phyloP scores from a whole-genome alignment of 2,113 vertebrate genomes.

The Sialia sialis region DNA sequence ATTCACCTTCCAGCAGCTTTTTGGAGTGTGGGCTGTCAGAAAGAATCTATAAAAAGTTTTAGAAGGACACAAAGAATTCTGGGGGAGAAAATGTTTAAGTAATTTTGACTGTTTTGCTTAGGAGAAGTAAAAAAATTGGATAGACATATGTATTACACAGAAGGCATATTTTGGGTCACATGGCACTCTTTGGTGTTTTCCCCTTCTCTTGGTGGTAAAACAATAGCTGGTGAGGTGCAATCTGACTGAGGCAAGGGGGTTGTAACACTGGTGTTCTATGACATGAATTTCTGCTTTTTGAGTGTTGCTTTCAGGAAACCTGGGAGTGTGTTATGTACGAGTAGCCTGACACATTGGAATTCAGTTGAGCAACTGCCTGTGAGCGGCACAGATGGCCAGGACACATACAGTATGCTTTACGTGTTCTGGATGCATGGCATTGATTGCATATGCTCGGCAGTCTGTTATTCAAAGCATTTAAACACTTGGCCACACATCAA shows the following conservation, averaged over 20 bases:
- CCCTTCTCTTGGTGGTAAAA: not conserved
- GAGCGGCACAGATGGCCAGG: not conserved
- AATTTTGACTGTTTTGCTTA: not conserved
- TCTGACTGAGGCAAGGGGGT: not conserved
- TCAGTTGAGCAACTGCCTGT: not conserved
- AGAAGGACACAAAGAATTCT: not conserved
- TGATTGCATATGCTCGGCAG: not conserved
- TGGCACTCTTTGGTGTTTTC: not conserved
- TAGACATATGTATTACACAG: rapidly evolving
- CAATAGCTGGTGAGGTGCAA: not conserved
- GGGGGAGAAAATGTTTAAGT: not conserved
- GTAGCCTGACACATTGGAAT: not conserved
- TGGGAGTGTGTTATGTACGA: not conserved
- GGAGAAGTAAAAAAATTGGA: not conserved
- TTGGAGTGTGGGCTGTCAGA: not conserved
- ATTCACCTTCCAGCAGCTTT: not conserved
- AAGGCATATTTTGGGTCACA: not conserved
- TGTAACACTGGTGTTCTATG: rapidly evolving
- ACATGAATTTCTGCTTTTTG: not conserved
- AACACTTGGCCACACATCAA: not conserved
- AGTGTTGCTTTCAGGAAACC: not conserved
- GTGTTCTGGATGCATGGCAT: not conserved
- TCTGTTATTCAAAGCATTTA: not conserved
- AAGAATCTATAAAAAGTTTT: not conserved
- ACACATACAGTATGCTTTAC: not conserved